These are phyloP conservation scores for Sebastiscus albofasciatus DNA, from an alignment of 2,797 vertebrate species.

Conservation along the genomic window DNA sequence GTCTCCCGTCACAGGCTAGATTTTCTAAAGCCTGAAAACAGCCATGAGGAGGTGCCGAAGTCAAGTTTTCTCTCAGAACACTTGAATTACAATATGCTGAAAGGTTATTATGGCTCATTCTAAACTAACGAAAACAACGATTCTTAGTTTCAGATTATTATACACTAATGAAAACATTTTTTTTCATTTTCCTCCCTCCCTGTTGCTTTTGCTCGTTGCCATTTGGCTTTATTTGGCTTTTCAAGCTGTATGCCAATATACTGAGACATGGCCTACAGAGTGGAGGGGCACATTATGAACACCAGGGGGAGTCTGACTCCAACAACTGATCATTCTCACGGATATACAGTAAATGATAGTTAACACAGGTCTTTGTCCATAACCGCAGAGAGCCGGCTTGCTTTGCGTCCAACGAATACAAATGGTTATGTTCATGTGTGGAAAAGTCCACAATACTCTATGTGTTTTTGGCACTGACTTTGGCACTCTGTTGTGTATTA, in stretches of 20 bases:
- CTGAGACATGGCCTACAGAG: not conserved
- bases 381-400: accelerated
- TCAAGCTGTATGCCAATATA: not conserved
- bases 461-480: not conserved
- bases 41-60: no score
- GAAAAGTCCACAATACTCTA: not conserved
- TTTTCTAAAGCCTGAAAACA: no score
- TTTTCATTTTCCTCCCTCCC: not conserved
- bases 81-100: no score
- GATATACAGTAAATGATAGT: not conserved
- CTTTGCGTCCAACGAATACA: not conserved
- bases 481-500: not conserved
- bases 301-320: constrained; percentile 18
- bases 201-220: not conserved
- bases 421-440: not conserved
- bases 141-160: no score
- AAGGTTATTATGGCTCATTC: no score
- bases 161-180: no score
- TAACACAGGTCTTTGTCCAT: not conserved
- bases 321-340: not conserved
- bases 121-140: no score
- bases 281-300: not conserved
- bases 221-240: not conserved
- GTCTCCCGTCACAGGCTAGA: no score
- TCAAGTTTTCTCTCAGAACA: no score